Percentiles rank a stretch among this genome's conserved stretches.
These are phyloP conservation scores for Chunga burmeisteri DNA, from an alignment of 2,113 vertebrate genomes.

Conservation along the genomic window DNA sequence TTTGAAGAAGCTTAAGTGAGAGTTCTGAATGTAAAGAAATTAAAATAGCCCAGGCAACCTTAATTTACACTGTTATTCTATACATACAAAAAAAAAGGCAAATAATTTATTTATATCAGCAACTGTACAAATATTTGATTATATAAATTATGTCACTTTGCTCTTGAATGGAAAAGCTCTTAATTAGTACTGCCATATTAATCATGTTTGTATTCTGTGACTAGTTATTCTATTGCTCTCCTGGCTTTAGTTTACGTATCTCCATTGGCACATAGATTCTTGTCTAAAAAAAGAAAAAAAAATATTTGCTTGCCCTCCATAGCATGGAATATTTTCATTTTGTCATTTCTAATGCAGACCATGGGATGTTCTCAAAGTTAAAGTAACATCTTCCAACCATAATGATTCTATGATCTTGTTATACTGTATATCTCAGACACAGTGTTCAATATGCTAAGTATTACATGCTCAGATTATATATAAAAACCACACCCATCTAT, in stretches of 20 bases:
- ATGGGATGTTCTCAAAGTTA: background rate
- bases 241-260: background rate
- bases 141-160: background rate
- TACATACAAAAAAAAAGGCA: background rate
- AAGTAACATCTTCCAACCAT: background rate
- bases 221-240: background rate
- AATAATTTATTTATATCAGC: background rate
- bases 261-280: background rate
- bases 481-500: background rate
- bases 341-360: conserved; percentile 2
- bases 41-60: background rate
- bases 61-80: background rate
- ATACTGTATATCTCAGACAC: background rate
- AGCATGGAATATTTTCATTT: background rate
- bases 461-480: background rate
- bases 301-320: background rate
- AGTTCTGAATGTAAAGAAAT: conserved; percentile 14
- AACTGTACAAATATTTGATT: background rate
- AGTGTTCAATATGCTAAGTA: background rate
- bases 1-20: background rate
- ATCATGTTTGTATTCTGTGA: conserved; percentile 21
- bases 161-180: background rate
- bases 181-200: background rate
- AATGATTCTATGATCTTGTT: background rate
- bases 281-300: background rate